Percentiles rank a stretch among this genome's conserved stretches.
These are phyloP conservation scores for Drepanosiphum platanoidis DNA, from an alignment of 2,888 invertebrate genomes.

Conservation along the genomic window DNA sequence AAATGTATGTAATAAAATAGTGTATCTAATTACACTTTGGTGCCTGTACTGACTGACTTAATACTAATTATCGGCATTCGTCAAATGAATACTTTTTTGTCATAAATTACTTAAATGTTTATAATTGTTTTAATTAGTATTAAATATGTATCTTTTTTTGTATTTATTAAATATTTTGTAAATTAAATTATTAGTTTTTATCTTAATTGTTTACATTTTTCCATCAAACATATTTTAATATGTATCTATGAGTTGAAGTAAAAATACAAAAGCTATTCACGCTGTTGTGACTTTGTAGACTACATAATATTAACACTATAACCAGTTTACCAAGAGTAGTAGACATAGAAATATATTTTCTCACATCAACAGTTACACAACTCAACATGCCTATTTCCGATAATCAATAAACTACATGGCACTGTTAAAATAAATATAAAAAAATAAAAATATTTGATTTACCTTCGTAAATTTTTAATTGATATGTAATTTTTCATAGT, in stretches of 20 bases:
- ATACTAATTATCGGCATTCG: too few relatives aligned
- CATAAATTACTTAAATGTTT: too few relatives aligned
- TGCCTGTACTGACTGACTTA: too few relatives aligned
- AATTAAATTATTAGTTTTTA: background rate
- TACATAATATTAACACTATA: constrained; percentile 13
- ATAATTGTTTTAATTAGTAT: background rate
- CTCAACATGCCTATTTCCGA: background rate
- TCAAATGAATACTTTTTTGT: too few relatives aligned
- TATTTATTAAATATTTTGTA: background rate
- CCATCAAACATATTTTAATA: background rate
- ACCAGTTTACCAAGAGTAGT: constrained; percentile 28
- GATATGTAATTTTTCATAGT: background rate
- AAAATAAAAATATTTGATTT: background rate
- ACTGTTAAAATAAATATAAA: background rate
- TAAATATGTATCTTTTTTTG: background rate
- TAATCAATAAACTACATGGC: background rate
- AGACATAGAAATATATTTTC: constrained; percentile 29
- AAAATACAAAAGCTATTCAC: background rate
- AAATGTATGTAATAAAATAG: too few relatives aligned
- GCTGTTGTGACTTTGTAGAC: background rate
- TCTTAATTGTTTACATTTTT: background rate
- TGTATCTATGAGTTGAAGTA: background rate
- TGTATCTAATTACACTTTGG: too few relatives aligned
- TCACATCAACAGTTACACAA: constrained; percentile 23
- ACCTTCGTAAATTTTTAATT: background rate